Base-by-base conservation (phyloP, 1,140 invertebrate genomes). In the Euwallacea similis region DNA sequence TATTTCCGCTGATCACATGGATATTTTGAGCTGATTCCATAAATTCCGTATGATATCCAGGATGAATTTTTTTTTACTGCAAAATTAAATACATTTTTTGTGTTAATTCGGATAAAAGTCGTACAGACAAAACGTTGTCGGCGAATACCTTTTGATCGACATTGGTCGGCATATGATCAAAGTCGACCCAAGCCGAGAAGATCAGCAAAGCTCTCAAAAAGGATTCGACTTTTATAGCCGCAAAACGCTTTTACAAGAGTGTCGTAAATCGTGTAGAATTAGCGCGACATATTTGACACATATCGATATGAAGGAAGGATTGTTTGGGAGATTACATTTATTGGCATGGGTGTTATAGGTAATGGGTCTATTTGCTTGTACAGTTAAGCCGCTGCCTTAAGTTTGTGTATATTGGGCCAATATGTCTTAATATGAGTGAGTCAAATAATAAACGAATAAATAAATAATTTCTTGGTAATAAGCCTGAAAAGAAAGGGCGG, bases 301-400 rank as follows among this genome's bases (percentile, higher is more conserved):
- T 56, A 21, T 61, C 59, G 59, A 61, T 61, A 43, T 61, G 59
- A 61, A 61, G n/a, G 59, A 41, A 41, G 59, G 59, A 61, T 61
- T 61, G 55, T 58, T 16, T 16, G 21, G 10, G n/a, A 16, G 55
- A 58, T 58, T 58, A 61, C 8, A 11, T 61, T 61, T 61, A 61
- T 61, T 61, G 59, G 59, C 59, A 43, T 61, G 55, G 55, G 55
- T 33, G 55, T 58, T 58, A 58, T 16, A 21, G 13, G 42, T 50
- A 50, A 50, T 50, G 46, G 46, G 9, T 50, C 13, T 50, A 50
- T 50, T 61, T 61, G 42, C 59, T 61, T 61, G 59, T 42, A 15
- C n/a, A n/a, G 21, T 58, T 58, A 58, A n/a, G n/a, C 10, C 55
- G 0, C 21, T 41, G 21, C 42, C 42, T 41, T 61, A 42, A 61